Evolutionary conservation across 2,113 vertebrate genomes (phyloP).

Genomic region (Seriola rivoliana): DNA sequence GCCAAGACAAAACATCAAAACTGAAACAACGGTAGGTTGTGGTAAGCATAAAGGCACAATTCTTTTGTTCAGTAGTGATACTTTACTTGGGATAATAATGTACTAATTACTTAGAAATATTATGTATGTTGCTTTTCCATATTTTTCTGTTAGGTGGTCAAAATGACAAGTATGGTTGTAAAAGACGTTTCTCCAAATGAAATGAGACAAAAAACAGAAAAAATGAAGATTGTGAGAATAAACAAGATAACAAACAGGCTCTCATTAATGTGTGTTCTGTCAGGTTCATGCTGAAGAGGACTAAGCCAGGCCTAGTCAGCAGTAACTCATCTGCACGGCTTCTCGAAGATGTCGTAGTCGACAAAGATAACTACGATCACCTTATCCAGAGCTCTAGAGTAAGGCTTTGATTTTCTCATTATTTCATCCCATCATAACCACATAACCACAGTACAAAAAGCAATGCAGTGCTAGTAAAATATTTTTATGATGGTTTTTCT

Average conservation of each 20-base stretch:
- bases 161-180: background rate
- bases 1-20: constrained; percentile 93
- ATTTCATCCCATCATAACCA: constrained; percentile 4
- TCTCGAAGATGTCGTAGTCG: constrained; percentile 93
- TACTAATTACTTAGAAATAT: background rate
- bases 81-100: background rate
- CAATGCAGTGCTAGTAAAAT: background rate
- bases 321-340: constrained; percentile 92
- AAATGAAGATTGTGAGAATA: background rate
- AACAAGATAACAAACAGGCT: background rate
- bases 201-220: background rate
- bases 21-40: constrained; percentile 91
- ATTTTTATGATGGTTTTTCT: background rate
- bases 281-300: constrained; percentile 93
- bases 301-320: constrained; percentile 90
- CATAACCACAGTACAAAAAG: background rate
- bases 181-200: background rate
- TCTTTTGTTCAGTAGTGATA: background rate
- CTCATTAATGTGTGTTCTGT: constrained; percentile 5
- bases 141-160: background rate
- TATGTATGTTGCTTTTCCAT: background rate
- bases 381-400: constrained; percentile 92
- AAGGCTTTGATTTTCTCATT: constrained; percentile 42
- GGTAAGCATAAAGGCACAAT: background rate
- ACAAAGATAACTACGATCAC: constrained; percentile 89